These are phyloP conservation scores for Sorex araneus DNA, from an alignment of 2,113 vertebrate species.

Conservation along the genomic window DNA sequence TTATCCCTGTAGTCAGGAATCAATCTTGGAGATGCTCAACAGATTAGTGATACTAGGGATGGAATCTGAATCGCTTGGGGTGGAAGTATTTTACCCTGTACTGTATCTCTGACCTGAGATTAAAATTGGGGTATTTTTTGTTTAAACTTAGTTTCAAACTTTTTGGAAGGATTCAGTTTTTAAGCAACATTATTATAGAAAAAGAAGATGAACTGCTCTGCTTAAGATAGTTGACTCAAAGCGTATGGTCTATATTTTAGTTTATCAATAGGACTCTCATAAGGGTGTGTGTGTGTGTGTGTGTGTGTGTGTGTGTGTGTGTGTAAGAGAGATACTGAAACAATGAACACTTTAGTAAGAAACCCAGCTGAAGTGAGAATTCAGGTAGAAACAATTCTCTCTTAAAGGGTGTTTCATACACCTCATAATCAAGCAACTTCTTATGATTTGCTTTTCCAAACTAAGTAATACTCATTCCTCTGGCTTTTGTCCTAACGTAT, in stretches of 20 bases:
- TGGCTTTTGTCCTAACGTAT: slow-evolving; percentile 4
- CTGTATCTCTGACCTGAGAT: too few species aligned
- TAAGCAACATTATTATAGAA: slow-evolving; percentile 40
- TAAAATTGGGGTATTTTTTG: too few species aligned
- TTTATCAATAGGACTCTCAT: background rate
- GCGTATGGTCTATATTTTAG: slow-evolving; percentile 14
- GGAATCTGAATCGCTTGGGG: too few species aligned
- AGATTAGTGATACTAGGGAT: too few species aligned
- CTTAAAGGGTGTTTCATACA: background rate
- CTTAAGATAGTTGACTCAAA: background rate
- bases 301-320: background rate
- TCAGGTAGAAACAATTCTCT: background rate
- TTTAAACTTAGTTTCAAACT: too few species aligned
- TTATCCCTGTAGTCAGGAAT: too few species aligned
- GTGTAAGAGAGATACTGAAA: background rate
- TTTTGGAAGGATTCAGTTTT: background rate
- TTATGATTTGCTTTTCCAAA: slow-evolving; percentile 36
- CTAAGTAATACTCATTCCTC: slow-evolving; percentile 1
- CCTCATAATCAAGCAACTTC: background rate
- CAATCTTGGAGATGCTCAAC: too few species aligned
- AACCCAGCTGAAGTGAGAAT: background rate
- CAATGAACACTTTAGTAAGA: background rate
- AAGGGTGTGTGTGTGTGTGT: background rate
- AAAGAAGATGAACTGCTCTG: background rate
- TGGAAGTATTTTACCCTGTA: too few species aligned